Evolutionary conservation across 2,113 vertebrate species (phyloP).

Genomic region (Calonectris borealis): DNA sequence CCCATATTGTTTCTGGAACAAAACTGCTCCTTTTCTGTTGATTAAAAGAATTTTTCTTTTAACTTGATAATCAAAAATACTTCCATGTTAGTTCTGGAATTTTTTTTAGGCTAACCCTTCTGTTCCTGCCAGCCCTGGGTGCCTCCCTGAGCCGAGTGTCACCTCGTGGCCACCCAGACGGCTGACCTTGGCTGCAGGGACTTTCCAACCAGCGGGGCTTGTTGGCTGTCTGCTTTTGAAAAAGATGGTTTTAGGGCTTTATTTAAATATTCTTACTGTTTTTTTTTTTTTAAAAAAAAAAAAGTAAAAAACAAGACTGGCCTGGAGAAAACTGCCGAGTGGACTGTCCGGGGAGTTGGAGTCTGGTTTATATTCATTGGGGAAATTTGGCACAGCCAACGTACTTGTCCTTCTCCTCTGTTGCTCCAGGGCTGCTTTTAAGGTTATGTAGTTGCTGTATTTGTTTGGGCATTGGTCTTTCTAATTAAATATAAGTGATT

Average conservation of each 20-base stretch:
- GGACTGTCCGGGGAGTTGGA: neutral
- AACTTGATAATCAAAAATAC: constrained; percentile 39
- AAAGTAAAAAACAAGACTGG: neutral
- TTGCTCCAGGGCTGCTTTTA: neutral
- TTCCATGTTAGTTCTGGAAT: neutral
- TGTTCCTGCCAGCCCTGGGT: neutral
- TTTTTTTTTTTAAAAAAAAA: neutral
- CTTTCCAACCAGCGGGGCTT: accelerated
- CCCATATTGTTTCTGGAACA: constrained; percentile 46
- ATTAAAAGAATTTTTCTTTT: constrained; percentile 43
- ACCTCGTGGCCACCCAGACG: neutral
- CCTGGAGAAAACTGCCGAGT: neutral
- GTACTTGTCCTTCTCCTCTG: neutral
- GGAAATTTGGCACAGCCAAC: neutral
- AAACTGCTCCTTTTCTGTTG: constrained; percentile 32
- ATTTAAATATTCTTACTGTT: neutral
- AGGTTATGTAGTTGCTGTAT: neutral
- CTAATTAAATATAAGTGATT: neutral
- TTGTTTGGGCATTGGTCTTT: neutral
- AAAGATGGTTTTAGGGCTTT: neutral
- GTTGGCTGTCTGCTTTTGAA: neutral
- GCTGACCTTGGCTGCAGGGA: neutral
- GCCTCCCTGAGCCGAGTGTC: neutral
- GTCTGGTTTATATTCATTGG: neutral
- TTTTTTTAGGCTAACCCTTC: neutral